These are phyloP conservation scores for Heterotis niloticus DNA, from an alignment of 2,113 vertebrate species.

Conservation along the genomic window DNA sequence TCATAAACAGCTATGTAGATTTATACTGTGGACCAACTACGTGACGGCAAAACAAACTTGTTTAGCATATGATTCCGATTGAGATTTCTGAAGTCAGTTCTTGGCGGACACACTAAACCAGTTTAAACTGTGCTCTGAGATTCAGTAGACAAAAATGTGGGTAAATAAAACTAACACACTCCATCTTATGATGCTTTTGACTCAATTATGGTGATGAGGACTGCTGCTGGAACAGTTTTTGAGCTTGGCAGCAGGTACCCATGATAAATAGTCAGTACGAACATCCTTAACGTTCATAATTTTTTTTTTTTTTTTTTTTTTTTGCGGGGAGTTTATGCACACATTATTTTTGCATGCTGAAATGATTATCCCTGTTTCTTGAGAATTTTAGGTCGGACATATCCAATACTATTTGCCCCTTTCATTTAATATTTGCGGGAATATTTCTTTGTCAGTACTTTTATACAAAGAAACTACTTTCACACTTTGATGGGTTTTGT, in stretches of 20 bases:
- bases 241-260: not conserved
- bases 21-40: not conserved
- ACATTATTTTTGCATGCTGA: too few relatives aligned
- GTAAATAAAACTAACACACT: not conserved
- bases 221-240: not conserved
- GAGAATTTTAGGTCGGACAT: too few relatives aligned
- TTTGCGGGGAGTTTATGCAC: too few relatives aligned
- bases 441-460: not conserved
- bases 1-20: not conserved
- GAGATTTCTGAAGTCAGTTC: not conserved
- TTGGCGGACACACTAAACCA: not conserved
- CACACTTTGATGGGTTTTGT: too few relatives aligned
- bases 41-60: not conserved
- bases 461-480: too few relatives aligned
- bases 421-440: not conserved
- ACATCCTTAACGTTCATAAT: too few relatives aligned
- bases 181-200: not conserved
- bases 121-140: not conserved
- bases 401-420: not conserved
- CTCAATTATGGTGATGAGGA: not conserved
- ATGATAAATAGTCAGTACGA: not conserved
- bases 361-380: too few relatives aligned
- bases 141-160: conserved; percentile 1
- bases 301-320: not conserved
- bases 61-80: not conserved